Evolutionary conservation across 2,113 vertebrate genomes (phyloP).

Genomic region (Pseudopodoces humilis): DNA sequence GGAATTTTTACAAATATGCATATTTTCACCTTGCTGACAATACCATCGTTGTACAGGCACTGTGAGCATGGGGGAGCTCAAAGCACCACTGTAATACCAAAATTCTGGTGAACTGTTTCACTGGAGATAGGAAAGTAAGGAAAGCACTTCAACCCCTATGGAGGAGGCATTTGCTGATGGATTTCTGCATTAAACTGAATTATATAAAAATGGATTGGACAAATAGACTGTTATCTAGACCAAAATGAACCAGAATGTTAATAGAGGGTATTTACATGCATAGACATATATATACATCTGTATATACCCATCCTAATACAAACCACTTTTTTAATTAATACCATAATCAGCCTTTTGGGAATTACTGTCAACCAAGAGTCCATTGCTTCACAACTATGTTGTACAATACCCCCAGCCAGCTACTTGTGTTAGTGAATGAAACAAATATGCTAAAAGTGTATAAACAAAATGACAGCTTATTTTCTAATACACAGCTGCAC

Average conservation of each 20-base stretch:
- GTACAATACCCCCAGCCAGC: not conserved
- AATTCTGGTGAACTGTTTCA: not conserved
- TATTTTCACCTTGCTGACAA: not conserved
- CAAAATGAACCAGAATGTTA: not conserved
- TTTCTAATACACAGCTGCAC: not conserved
- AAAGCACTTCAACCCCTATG: not conserved
- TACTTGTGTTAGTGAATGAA: not conserved
- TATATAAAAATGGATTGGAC: not conserved
- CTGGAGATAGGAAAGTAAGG: not conserved
- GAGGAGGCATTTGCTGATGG: not conserved
- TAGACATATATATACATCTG: accelerated
- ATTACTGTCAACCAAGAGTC: not conserved
- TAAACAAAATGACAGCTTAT: not conserved
- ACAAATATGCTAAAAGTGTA: not conserved
- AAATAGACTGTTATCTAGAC: not conserved
- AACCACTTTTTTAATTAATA: not conserved
- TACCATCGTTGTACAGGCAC: too few relatives aligned
- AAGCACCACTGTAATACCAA: not conserved
- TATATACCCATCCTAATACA: not conserved
- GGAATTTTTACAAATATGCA: not conserved
- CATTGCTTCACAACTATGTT: too few relatives aligned
- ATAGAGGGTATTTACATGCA: not conserved
- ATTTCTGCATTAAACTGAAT: not conserved
- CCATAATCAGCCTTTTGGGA: not conserved
- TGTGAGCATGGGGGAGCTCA: not conserved